A percentile compares a stretch with the other conserved stretches of the same genome.
Evolutionary conservation across 2,797 vertebrate species (phyloP).

Genomic region (Tamandua tetradactyla): DNA sequence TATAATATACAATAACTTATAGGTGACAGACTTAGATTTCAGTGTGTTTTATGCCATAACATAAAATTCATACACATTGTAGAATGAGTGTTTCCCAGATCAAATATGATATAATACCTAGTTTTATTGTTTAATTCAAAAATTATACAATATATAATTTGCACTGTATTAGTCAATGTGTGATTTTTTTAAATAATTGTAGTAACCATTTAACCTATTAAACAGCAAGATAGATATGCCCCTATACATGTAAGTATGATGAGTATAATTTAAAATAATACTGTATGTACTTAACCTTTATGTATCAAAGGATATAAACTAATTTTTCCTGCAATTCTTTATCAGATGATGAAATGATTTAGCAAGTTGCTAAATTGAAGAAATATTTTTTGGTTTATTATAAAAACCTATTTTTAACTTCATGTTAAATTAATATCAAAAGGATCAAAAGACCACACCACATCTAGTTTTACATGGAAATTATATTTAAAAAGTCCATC

Average conservation of each 20-base stretch:
- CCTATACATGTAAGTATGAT: not conserved
- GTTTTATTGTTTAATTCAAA: not conserved
- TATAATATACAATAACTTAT: not conserved
- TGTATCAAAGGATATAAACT: not conserved
- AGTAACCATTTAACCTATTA: not conserved
- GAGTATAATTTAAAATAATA: not conserved
- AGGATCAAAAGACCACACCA: not conserved
- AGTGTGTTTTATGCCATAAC: not conserved
- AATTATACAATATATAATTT: not conserved
- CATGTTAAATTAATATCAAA: not conserved
- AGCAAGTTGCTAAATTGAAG: not conserved
- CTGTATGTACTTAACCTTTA: not conserved
- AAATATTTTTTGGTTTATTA: not conserved
- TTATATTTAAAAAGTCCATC: not conserved
- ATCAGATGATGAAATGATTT: not conserved
- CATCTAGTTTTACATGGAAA: not conserved
- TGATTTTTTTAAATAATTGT: not conserved
- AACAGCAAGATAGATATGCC: not conserved
- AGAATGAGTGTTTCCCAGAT: not conserved
- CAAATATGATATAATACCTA: not conserved
- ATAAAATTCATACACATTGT: not conserved
- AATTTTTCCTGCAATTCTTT: not conserved
- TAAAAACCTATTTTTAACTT: not conserved
- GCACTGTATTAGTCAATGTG: not conserved
- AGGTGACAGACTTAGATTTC: not conserved